Percentiles rank a stretch among this genome's conserved stretches.
Conservation (phyloP, 2,888 invertebrate species). For the Agrochola circellaris region DNA sequence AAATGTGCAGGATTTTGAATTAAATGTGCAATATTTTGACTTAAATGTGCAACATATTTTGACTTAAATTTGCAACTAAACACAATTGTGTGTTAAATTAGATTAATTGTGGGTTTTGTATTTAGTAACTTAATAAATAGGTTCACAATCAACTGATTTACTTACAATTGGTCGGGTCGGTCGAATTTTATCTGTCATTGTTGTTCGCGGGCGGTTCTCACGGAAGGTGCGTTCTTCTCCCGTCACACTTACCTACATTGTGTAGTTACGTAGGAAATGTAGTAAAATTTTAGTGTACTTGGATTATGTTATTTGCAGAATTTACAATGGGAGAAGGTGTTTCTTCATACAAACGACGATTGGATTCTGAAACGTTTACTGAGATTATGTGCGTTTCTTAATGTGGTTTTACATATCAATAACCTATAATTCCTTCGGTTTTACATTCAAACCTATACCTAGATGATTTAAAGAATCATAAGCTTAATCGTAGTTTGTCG, state of each 20-base stretch:
- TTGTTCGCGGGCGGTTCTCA: conserved; percentile 76
- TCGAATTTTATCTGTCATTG: conserved; percentile 75
- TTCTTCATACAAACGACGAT: conserved; percentile 11
- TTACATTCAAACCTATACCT: too few relatives aligned
- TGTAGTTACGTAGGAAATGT: conserved; percentile 68
- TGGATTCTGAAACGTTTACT: conserved; percentile 25
- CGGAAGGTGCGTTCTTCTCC: conserved; percentile 79
- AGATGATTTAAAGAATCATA: background rate
- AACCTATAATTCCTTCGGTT: too few relatives aligned
- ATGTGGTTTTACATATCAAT: conserved; percentile 1
- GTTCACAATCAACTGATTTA: conserved; percentile 55
- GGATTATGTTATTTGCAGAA: conserved; percentile 63
- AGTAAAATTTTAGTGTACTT: conserved; percentile 67
- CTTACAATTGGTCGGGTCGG: conserved; percentile 62
- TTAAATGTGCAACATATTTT: conserved; percentile 5
- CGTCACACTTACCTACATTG: conserved; percentile 84
- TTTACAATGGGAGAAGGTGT: conserved; percentile 47
- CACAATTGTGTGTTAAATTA: background rate
- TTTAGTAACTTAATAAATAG: conserved; percentile 35
- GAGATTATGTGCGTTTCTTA: background rate
- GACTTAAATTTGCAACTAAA: background rate
- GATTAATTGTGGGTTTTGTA: background rate
- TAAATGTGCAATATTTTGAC: background rate
- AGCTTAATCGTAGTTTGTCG: background rate
- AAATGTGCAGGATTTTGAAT: too few relatives aligned